A percentile compares a stretch with the other conserved stretches of the same genome.
These are phyloP conservation scores for Drosophila macrospina DNA, from an alignment of 2,888 invertebrate genomes.

Conservation along the genomic window DNA sequence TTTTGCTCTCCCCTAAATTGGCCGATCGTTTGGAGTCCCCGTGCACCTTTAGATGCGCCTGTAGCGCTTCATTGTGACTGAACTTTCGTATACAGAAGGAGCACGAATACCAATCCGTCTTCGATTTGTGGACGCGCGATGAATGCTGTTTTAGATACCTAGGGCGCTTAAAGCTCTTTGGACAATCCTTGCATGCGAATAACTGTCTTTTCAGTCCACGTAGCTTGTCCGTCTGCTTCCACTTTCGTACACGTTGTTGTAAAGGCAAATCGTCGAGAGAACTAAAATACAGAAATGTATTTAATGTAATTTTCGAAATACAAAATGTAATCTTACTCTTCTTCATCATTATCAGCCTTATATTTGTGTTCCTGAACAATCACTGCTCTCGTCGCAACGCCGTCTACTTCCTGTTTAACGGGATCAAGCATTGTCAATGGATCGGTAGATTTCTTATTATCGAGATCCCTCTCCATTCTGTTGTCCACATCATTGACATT, in stretches of 20 bases:
- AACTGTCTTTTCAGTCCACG: constrained; percentile 40
- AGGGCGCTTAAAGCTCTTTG: constrained; percentile 76
- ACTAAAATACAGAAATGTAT: constrained; percentile 26
- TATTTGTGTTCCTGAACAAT: constrained; percentile 16
- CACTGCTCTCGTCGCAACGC: background rate
- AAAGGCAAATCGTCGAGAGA: constrained; percentile 65
- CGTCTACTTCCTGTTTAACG: constrained; percentile 54
- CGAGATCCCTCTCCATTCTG: constrained; percentile 14
- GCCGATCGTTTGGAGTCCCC: constrained; percentile 81
- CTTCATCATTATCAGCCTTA: constrained; percentile 51
- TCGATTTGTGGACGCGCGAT: constrained; percentile 65
- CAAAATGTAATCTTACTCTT: constrained; percentile 45
- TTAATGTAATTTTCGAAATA: background rate
- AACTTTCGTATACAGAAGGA: constrained; percentile 75
- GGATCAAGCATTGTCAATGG: constrained; percentile 62
- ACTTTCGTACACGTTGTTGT: constrained; percentile 48
- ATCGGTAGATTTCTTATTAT: constrained; percentile 54
- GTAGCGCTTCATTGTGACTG: constrained; percentile 72
- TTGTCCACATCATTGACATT: constrained; percentile 32
- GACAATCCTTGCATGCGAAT: constrained; percentile 77
- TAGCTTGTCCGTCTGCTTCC: constrained; percentile 43
- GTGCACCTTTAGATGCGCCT: constrained; percentile 74
- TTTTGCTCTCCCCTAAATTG: constrained; percentile 65
- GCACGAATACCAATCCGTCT: constrained; percentile 76
- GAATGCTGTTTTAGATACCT: constrained; percentile 80